Evolutionary conservation across 2,797 vertebrate genomes (phyloP).

Genomic region (Centropyge bicolor): DNA sequence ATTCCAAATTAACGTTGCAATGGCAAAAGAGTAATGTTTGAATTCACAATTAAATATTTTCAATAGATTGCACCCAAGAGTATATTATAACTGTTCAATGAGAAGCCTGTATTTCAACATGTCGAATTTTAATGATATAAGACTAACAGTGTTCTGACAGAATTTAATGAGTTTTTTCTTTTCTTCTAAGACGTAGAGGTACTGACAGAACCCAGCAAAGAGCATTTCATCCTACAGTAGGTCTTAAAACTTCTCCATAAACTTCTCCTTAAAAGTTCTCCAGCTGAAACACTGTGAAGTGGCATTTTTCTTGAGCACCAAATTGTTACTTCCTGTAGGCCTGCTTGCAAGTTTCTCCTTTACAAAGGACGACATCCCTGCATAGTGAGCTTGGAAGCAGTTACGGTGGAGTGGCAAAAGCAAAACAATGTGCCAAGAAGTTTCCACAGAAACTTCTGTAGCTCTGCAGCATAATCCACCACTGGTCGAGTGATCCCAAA

Average conservation of each 20-base stretch:
- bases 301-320: not conserved
- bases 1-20: too few relatives aligned
- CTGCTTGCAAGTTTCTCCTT: not conserved
- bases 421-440: slow-evolving; percentile 20
- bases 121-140: not conserved
- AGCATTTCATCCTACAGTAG: not conserved
- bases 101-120: not conserved
- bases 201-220: not conserved
- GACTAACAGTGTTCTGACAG: not conserved
- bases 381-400: not conserved
- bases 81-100: not conserved
- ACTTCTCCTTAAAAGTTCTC: too few relatives aligned
- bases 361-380: not conserved
- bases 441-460: not conserved
- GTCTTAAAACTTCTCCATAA: not conserved
- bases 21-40: too few relatives aligned
- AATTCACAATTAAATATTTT: not conserved
- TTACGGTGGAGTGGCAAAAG: not conserved
- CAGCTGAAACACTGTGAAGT: not conserved
- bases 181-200: not conserved
- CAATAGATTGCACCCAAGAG: not conserved
- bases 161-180: not conserved
- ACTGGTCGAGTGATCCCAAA: not conserved
- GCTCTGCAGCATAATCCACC: slow-evolving; percentile 6
- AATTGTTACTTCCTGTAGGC: not conserved